Percentiles rank a stretch among this genome's conserved stretches.
These are phyloP conservation scores for Erebia aethiops DNA, from an alignment of 2,888 invertebrate species.

Conservation along the genomic window DNA sequence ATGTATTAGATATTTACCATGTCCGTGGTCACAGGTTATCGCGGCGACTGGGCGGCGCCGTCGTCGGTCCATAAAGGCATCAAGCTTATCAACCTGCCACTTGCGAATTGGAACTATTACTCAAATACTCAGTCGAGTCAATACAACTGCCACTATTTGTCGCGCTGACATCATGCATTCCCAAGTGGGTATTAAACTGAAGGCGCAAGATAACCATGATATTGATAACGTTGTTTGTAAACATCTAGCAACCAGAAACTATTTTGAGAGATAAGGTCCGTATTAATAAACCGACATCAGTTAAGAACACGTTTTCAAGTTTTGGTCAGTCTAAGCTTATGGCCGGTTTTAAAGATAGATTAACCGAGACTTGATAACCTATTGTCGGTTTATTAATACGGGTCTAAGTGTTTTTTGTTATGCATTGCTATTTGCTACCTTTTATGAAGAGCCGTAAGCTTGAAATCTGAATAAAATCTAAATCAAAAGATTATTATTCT, in stretches of 20 bases:
- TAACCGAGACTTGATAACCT: too few relatives aligned
- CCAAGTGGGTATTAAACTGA: constrained; percentile 21
- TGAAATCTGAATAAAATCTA: too few relatives aligned
- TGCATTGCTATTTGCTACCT: too few relatives aligned
- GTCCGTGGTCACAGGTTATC: constrained; percentile 49
- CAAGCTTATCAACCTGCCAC: constrained; percentile 47
- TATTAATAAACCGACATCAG: too few relatives aligned
- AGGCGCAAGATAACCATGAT: constrained; percentile 27
- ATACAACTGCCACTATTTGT: constrained; percentile 39
- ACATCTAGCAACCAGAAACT: not conserved
- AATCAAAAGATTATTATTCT: too few relatives aligned
- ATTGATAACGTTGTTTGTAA: constrained; percentile 27
- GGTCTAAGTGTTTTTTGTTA: too few relatives aligned
- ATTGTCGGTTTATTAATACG: too few relatives aligned
- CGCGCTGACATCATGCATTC: constrained; percentile 37
- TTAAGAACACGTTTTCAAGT: too few relatives aligned
- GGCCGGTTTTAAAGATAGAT: too few relatives aligned
- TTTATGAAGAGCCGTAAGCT: too few relatives aligned
- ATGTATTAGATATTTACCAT: constrained; percentile 4
- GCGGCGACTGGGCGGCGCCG: constrained; percentile 48
- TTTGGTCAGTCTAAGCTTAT: too few relatives aligned
- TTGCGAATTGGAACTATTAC: constrained; percentile 25
- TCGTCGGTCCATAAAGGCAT: constrained; percentile 21
- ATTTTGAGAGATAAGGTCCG: not conserved
- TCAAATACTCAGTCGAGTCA: constrained; percentile 35